A percentile compares a stretch with the other conserved stretches of the same genome.
Evolutionary conservation across 1,140 invertebrate species (phyloP).

Genomic region (Helicorthomorpha holstii): DNA sequence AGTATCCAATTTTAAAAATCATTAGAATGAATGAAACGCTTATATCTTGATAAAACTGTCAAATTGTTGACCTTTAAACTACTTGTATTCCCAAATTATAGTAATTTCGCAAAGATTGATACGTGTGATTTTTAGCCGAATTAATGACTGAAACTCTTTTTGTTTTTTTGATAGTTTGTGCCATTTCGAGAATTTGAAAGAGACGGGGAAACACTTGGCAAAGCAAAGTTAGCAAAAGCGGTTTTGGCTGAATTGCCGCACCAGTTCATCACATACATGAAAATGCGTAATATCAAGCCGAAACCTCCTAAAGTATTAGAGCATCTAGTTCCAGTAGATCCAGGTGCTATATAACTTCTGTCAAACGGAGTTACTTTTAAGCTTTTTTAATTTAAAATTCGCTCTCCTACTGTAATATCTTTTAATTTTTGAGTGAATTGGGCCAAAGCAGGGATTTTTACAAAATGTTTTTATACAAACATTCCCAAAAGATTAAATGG

Average conservation of each 20-base stretch:
- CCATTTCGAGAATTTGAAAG: slow-evolving; percentile 30
- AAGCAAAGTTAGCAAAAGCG: slow-evolving; percentile 32
- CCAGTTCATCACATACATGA: slow-evolving; percentile 42
- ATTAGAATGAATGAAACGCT: no score
- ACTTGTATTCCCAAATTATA: neutral
- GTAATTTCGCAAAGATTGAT: neutral
- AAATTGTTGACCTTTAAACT: neutral
- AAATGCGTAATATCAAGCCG: slow-evolving; percentile 30
- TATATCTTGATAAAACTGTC: no score
- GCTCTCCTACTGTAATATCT: no score
- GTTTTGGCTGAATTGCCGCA: slow-evolving; percentile 42
- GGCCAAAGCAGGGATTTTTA: no score
- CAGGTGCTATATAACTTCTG: neutral
- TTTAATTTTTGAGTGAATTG: no score
- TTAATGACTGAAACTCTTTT: neutral
- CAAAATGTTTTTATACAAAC: no score
- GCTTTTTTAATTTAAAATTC: no score
- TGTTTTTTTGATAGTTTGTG: slow-evolving; percentile 33
- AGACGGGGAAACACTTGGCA: slow-evolving; percentile 4
- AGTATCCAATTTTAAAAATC: no score
- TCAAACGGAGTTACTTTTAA: no score
- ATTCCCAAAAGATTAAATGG: no score
- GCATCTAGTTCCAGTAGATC: neutral
- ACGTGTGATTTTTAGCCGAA: neutral
- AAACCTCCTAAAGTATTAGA: slow-evolving; percentile 11